phyloP scores from a whole-genome alignment of 2,888 invertebrate genomes.

The Tenthredo mesomela region DNA sequence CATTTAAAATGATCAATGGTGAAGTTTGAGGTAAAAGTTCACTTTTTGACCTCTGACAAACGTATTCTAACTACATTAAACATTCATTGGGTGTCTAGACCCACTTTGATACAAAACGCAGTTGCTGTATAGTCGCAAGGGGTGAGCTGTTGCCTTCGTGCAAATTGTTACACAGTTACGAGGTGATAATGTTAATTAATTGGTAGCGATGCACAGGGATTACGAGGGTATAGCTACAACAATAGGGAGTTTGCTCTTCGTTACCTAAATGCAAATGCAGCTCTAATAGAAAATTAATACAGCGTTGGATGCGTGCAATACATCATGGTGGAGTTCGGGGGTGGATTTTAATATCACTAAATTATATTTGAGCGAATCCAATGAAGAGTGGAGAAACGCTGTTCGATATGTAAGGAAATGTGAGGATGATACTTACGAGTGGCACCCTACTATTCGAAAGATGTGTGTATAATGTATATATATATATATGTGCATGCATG shows the following conservation, averaged over 20 bases:
- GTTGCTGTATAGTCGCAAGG: background rate
- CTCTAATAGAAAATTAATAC: conserved; percentile 39
- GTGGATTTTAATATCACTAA: background rate
- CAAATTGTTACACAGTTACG: conserved; percentile 39
- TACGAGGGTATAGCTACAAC: conserved; percentile 18
- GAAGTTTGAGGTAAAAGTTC: background rate
- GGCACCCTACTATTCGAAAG: background rate
- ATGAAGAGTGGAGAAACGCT: background rate
- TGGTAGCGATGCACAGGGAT: conserved; percentile 29
- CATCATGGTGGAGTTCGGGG: background rate
- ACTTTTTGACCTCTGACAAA: background rate
- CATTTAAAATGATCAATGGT: background rate
- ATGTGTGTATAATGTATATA: background rate
- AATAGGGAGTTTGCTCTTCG: conserved; percentile 31
- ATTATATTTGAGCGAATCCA: background rate
- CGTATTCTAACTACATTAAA: background rate
- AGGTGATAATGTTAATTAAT: conserved; percentile 49
- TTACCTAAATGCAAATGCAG: conserved; percentile 40
- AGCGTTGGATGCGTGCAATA: background rate
- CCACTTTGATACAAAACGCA: background rate
- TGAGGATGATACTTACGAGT: background rate
- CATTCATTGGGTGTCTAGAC: background rate
- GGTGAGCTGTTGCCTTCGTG: background rate
- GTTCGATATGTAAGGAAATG: background rate
- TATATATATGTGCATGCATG: background rate